Percentiles rank a stretch among this genome's conserved stretches.
Conservation (phyloP, 2,888 invertebrate genomes). For the Calliopum simillimum region DNA sequence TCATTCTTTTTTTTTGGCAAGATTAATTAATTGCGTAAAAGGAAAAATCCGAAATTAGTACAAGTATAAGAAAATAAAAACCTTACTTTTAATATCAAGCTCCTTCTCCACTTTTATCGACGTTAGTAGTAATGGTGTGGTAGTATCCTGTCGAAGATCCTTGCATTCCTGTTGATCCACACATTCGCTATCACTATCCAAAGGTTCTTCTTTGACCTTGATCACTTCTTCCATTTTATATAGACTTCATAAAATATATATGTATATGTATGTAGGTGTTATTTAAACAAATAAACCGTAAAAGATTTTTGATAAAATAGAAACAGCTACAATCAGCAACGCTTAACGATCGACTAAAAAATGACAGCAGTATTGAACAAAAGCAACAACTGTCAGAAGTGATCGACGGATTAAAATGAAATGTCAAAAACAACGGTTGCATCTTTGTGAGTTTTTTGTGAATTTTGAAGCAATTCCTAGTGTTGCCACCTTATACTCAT, state of each 20-base stretch:
- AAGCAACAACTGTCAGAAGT: conserved; percentile 18
- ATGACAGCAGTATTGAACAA: conserved; percentile 8
- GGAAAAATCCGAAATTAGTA: too few relatives aligned
- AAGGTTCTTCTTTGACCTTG: conserved; percentile 44
- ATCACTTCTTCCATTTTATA: conserved; percentile 32
- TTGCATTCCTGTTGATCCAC: conserved; percentile 43
- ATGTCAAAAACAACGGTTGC: background rate
- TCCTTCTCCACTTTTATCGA: conserved; percentile 19
- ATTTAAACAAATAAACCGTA: background rate
- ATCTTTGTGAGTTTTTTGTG: background rate
- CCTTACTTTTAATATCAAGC: conserved; percentile 20
- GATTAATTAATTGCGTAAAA: too few relatives aligned
- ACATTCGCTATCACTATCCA: conserved; percentile 49
- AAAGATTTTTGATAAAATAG: background rate
- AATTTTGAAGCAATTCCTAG: background rate
- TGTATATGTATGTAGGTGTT: background rate
- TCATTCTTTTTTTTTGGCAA: too few relatives aligned
- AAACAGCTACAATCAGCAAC: conserved; percentile 22
- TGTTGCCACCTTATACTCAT: too few relatives aligned
- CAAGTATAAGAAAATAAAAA: conserved; percentile 1
- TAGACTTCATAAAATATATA: background rate
- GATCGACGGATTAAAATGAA: conserved; percentile 10
- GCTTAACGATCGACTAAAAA: conserved; percentile 32
- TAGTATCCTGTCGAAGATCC: background rate
- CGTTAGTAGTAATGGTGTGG: background rate